Base-by-base conservation (phyloP, 2,113 vertebrate species). In the Macaca mulatta region DNA sequence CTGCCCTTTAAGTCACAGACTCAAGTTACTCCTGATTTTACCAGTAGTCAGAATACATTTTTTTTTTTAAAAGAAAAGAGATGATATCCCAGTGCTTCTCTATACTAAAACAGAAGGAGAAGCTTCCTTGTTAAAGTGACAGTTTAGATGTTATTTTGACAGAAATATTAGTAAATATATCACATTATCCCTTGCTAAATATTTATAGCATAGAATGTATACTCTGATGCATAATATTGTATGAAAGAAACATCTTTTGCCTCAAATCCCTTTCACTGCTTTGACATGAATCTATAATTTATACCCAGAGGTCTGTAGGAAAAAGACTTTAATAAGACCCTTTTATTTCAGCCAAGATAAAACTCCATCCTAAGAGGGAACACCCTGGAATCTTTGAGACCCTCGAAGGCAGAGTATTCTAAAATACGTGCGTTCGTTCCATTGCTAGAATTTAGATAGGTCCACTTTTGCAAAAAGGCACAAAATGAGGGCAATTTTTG, bases 131-230 rank as follows among this genome's bases (percentile, higher is more conserved):
- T 64, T 90, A 48, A 83, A 81, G 20, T 83, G 35, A 32, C 64
- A 74, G 45, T 88, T 90, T 32, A 48, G 35, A 79, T 70, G 61
- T 38, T 96, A 38, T 18, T 10, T 89, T 40, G 77, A 81, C 85
- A 96, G 97, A 94, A 96, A 93, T 77, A 75, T 80, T 94, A 92
- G 87, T 98, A 92, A 91, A 72, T 81, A 92, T 75, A 35, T 90
- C 89, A 52, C 80, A 88, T 55, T 94, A 90, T 96, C 82, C 81
- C 92, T 89, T 77, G 67, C 89, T 89, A 0, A 97, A 92, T 98
- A 97, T 95, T 97, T 97, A 90, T 79, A 89, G 74, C 89, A 17
- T 78, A 78, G 89, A 90, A 50, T 69, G 17, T 72, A 23, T 89
- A 23, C 57, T 88, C 75, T 48, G 92, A 84, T 93, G 50, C 32